A percentile compares a stretch with the other conserved stretches of the same genome.
These are phyloP conservation scores for Nothobranchius kuhntae DNA, from an alignment of 2,113 vertebrate species.

Conservation along the genomic window DNA sequence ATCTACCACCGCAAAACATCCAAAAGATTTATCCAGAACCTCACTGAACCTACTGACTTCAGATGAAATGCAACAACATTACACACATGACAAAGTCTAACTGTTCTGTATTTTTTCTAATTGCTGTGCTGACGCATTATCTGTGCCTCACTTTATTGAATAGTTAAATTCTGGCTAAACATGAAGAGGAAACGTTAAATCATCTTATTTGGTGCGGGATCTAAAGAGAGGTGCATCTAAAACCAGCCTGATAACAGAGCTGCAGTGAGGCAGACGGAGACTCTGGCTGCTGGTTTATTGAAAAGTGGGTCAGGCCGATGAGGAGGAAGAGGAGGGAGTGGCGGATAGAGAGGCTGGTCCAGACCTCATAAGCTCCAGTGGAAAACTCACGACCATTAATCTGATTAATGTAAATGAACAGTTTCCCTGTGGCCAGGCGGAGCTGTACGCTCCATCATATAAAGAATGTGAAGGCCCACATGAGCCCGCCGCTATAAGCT, in stretches of 20 bases:
- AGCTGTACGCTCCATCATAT: slow-evolving; percentile 5
- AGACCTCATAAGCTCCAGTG: slow-evolving; percentile 70
- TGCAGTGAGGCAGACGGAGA: slow-evolving; percentile 28
- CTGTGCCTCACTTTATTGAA: too few species aligned
- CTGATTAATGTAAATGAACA: slow-evolving; percentile 75
- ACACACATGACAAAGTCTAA: too few species aligned
- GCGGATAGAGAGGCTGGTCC: slow-evolving; percentile 52
- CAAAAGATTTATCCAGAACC: too few species aligned
- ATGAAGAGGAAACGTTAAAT: too few species aligned
- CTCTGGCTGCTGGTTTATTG: slow-evolving; percentile 44
- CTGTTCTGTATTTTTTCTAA: too few species aligned
- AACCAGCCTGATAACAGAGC: neutral
- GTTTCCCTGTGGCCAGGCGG: slow-evolving; percentile 33
- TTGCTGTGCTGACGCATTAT: too few species aligned
- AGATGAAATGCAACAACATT: neutral
- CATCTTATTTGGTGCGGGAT: too few species aligned
- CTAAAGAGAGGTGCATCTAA: neutral
- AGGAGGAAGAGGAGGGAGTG: slow-evolving; percentile 33
- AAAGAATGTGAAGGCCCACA: slow-evolving; percentile 3
- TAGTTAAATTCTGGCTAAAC: too few species aligned
- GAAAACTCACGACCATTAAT: slow-evolving; percentile 75
- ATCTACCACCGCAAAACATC: too few species aligned
- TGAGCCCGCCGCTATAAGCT: slow-evolving; percentile 21
- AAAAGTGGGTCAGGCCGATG: slow-evolving; percentile 67
- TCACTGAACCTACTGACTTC: slow-evolving; percentile 16